A percentile compares a stretch with the other conserved stretches of the same genome.
phyloP scores from a whole-genome alignment of 2,113 vertebrate species.

The Istiophorus platypterus region DNA sequence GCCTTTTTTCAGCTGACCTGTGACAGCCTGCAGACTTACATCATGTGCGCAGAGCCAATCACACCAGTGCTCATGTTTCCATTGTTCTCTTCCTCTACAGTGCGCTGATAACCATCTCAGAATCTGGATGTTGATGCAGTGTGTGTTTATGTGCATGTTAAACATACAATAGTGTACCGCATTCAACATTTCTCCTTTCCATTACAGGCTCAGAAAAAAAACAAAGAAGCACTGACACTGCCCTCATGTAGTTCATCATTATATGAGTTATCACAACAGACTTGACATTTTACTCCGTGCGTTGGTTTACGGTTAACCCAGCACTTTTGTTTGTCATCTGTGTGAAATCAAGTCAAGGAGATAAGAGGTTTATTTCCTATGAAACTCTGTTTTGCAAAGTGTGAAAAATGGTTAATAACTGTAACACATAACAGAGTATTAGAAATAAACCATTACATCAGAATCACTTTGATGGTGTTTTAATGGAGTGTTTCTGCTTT shows the following conservation, averaged over 20 bases:
- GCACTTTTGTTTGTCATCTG: background rate
- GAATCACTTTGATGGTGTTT: no score
- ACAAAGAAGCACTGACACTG: background rate
- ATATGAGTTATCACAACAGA: constrained; percentile 3
- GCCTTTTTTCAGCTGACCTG: background rate
- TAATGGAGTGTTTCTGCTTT: no score
- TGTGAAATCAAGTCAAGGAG: background rate
- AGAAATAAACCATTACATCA: no score
- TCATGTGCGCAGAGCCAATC: no score
- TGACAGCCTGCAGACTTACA: background rate
- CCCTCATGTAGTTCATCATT: background rate
- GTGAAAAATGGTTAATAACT: no score
- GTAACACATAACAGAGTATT: no score
- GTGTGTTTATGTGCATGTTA: background rate
- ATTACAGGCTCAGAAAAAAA: background rate
- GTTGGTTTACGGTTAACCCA: no score
- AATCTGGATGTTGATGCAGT: background rate
- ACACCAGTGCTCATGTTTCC: no score
- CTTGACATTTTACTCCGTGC: background rate
- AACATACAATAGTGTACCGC: background rate
- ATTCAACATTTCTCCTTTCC: background rate
- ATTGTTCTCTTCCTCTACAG: background rate
- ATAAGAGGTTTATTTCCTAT: no score
- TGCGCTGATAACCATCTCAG: background rate
- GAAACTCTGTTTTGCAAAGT: no score